Conservation (phyloP, 2,888 invertebrate genomes). For the Acanthopleura granulata region DNA sequence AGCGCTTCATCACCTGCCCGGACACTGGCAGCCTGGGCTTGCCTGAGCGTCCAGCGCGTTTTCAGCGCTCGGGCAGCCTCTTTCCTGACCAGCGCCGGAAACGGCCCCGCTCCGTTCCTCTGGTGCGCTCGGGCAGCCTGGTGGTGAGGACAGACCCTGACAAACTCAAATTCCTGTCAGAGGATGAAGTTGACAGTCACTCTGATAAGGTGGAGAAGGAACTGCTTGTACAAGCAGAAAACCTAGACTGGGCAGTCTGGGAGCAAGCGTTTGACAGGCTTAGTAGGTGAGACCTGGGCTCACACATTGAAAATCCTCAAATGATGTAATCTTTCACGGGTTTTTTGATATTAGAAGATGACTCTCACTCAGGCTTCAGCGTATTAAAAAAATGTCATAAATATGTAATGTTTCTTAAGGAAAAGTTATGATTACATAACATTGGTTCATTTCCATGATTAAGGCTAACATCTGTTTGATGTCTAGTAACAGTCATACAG, state of each 20-base stretch:
- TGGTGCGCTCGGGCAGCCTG: neutral
- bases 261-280: neutral
- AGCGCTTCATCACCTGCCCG: neutral
- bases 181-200: conserved; percentile 1
- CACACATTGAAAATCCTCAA: neutral
- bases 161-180: neutral
- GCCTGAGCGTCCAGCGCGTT: neutral
- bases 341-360: too few relatives aligned
- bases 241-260: neutral
- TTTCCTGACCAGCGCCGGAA: neutral
- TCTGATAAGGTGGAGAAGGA: neutral
- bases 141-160: neutral
- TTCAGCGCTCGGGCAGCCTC: neutral
- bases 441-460: too few relatives aligned
- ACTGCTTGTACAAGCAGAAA: neutral
- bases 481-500: too few relatives aligned
- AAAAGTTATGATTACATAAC: too few relatives aligned
- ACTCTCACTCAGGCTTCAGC: too few relatives aligned
- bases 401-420: too few relatives aligned
- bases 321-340: too few relatives aligned
- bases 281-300: neutral
- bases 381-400: too few relatives aligned
- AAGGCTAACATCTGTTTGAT: too few relatives aligned
- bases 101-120: neutral
- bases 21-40: neutral